Evolutionary conservation across 2,797 vertebrate genomes (phyloP).

Genomic region (Heteromormyrus szaboi): DNA sequence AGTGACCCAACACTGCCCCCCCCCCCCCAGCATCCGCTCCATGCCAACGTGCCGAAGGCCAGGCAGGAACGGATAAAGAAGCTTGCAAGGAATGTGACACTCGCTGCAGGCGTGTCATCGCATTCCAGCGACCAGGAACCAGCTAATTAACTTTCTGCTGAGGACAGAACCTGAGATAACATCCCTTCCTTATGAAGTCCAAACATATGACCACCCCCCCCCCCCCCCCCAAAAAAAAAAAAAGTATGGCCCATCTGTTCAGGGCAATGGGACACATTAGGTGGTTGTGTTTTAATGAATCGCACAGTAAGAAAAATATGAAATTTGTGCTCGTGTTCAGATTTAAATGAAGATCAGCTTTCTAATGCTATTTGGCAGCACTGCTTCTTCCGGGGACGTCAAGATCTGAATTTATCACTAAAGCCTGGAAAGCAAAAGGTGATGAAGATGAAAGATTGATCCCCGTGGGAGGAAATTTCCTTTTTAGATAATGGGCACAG

Average conservation of each 20-base stretch:
- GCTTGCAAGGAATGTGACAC: neutral
- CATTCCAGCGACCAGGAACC: constrained; percentile 52
- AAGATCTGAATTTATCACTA: neutral
- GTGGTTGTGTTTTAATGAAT: constrained; percentile 54
- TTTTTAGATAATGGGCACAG: neutral
- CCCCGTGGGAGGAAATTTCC: neutral
- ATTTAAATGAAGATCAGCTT: neutral
- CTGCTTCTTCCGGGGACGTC: neutral
- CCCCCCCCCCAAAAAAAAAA: constrained; percentile 44
- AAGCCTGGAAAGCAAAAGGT: neutral
- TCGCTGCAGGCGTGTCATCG: constrained; percentile 15
- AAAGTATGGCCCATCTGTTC: constrained; percentile 48
- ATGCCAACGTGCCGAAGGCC: neutral
- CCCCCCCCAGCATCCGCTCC: constrained; percentile 28
- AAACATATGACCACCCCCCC: constrained; percentile 44
- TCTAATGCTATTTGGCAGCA: neutral
- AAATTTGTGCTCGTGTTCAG: constrained; percentile 21
- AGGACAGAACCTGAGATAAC: constrained; percentile 45
- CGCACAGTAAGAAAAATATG: constrained; percentile 25
- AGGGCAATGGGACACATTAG: constrained; percentile 44
- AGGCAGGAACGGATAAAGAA: neutral
- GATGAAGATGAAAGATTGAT: neutral
- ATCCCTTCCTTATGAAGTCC: constrained; percentile 61
- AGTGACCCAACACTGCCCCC: neutral
- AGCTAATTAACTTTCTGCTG: constrained; percentile 57